Percentiles rank a stretch among this genome's conserved stretches.
These are phyloP conservation scores for Cheilosia scutellata DNA, from an alignment of 2,888 invertebrate species.

Conservation along the genomic window DNA sequence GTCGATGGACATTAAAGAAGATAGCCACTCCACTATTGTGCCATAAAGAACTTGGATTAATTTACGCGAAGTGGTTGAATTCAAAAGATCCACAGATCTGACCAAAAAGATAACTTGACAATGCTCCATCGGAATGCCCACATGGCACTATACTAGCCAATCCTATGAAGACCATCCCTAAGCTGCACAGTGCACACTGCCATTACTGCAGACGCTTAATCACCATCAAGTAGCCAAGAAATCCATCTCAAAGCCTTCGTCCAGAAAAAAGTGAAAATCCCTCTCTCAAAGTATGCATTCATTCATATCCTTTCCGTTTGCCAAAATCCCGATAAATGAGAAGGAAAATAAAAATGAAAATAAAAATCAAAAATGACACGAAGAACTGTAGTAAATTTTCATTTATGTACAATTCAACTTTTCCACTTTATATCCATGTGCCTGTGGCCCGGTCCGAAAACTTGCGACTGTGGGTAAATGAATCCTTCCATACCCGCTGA, in stretches of 20 bases:
- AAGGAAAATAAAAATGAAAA: background rate
- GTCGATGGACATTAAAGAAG: no score
- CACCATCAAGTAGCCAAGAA: conserved; percentile 1
- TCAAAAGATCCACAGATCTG: no score
- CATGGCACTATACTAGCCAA: no score
- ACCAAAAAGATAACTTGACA: no score
- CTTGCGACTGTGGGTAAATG: conserved; percentile 38
- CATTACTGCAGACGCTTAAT: background rate
- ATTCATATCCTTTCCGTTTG: conserved; percentile 27
- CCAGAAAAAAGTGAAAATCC: conserved; percentile 33
- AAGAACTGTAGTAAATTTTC: conserved; percentile 79
- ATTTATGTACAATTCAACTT: conserved; percentile 79
- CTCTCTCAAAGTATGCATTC: conserved; percentile 37
- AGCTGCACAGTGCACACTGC: background rate
- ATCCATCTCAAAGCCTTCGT: background rate
- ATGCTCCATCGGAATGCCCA: no score
- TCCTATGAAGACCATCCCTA: background rate
- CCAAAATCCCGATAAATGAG: conserved; percentile 29
- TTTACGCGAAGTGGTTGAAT: no score
- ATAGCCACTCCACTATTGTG: no score
- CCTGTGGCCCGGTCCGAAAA: conserved; percentile 38
- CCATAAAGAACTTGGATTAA: no score
- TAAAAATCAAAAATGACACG: conserved; percentile 29
- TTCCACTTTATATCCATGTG: conserved; percentile 77
- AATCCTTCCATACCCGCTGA: conserved; percentile 46